These are phyloP conservation scores for Typhlichthys eigenmanni DNA, from an alignment of 2,797 vertebrate genomes.

Conservation along the genomic window DNA sequence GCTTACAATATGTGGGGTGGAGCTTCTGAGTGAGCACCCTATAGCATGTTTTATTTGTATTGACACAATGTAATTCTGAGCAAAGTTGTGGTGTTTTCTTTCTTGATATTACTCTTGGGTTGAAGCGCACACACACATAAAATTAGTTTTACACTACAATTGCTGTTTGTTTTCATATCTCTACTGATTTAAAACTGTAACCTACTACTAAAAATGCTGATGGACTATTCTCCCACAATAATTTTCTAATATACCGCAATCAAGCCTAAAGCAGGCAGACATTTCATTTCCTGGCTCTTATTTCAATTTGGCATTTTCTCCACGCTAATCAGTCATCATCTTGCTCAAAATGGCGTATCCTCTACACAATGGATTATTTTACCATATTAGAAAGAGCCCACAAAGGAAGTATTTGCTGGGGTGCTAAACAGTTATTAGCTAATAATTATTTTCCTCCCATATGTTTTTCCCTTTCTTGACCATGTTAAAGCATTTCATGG, in stretches of 20 bases:
- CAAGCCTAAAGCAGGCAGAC: constrained; percentile 51
- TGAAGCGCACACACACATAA: no score
- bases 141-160: no score
- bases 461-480: constrained; percentile 20
- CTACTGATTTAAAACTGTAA: neutral
- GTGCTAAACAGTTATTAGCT: constrained; percentile 20
- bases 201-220: neutral
- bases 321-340: constrained; percentile 62
- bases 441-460: constrained; percentile 36
- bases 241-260: constrained; percentile 45
- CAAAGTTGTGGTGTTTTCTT: no score
- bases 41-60: no score
- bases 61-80: no score
- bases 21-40: no score
- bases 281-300: constrained; percentile 59
- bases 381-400: constrained; percentile 58
- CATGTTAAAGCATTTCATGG: constrained; percentile 10
- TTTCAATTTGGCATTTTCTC: constrained; percentile 60
- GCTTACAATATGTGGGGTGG: no score
- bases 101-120: no score
- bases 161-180: no score
- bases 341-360: constrained; percentile 68
- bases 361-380: constrained; percentile 61
- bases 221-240: constrained; percentile 28
- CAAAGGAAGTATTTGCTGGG: constrained; percentile 35